A percentile compares a stretch with the other conserved stretches of the same genome.
phyloP scores from a whole-genome alignment of 2,797 vertebrate genomes.

The Sardinella longiceps region DNA sequence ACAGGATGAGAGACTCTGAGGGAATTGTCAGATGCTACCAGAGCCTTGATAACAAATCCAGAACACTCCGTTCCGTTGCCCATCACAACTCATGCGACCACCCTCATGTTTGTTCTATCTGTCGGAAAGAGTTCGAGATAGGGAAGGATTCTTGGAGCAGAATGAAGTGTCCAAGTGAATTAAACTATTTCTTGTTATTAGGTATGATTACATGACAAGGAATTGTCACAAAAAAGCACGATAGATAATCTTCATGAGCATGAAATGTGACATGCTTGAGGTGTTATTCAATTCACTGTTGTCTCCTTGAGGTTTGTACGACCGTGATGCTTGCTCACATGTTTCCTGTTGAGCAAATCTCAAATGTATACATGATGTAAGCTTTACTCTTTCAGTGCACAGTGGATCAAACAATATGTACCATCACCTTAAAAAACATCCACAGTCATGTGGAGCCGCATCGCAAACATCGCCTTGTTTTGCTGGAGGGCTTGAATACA shows the following conservation, averaged over 20 bases:
- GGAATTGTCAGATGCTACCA: slow-evolving; percentile 13
- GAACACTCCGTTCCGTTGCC: background rate
- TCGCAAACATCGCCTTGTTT: background rate
- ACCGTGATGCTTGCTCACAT: background rate
- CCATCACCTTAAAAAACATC: background rate
- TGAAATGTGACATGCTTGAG: background rate
- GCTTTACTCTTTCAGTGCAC: background rate
- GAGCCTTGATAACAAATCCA: background rate
- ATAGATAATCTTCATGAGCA: background rate
- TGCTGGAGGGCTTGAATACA: background rate
- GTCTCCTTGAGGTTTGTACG: background rate
- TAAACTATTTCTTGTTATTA: no score
- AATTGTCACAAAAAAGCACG: background rate
- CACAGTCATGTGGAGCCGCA: background rate
- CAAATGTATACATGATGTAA: background rate
- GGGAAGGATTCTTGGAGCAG: background rate
- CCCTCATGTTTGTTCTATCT: background rate
- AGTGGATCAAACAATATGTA: background rate
- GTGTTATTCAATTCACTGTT: background rate
- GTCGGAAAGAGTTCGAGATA: background rate
- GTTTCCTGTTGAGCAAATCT: background rate
- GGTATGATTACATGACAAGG: background rate
- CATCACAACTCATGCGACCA: background rate
- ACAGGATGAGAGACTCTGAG: slow-evolving; percentile 30
- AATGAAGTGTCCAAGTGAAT: no score